These are phyloP conservation scores for Pollenia angustigena DNA, from an alignment of 2,888 invertebrate genomes.

Conservation along the genomic window DNA sequence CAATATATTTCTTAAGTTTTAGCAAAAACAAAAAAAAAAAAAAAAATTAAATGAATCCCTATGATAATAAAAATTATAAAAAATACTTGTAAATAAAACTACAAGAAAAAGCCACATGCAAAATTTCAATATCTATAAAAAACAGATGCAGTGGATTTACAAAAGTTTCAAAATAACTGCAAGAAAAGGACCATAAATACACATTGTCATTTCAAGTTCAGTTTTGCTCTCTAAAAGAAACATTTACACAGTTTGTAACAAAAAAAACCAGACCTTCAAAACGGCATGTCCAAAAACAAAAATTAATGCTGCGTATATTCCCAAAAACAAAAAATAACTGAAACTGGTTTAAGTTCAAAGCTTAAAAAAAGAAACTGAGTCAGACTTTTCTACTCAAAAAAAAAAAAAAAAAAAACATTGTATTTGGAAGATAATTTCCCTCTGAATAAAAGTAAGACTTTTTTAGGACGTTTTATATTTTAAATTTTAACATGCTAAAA, in stretches of 20 bases:
- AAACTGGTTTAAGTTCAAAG: slow-evolving; percentile 54
- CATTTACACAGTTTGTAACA: background rate
- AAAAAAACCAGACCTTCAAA: slow-evolving; percentile 51
- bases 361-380: background rate
- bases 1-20: slow-evolving; percentile 2
- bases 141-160: background rate
- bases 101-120: slow-evolving; percentile 10
- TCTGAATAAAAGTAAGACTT: too few species aligned
- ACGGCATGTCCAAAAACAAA: slow-evolving; percentile 44
- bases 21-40: background rate
- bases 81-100: slow-evolving; percentile 6
- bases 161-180: slow-evolving; percentile 18
- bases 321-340: background rate
- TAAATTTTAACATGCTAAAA: too few species aligned
- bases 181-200: slow-evolving; percentile 48
- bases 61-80: slow-evolving; percentile 27
- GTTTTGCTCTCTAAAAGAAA: slow-evolving; percentile 1
- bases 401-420: background rate
- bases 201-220: slow-evolving; percentile 56
- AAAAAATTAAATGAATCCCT: slow-evolving; percentile 12
- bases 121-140: background rate
- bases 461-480: too few species aligned
- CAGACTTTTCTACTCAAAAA: background rate
- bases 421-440: background rate
- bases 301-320: slow-evolving; percentile 9